A percentile compares a stretch with the other conserved stretches of the same genome.
These are phyloP conservation scores for Jordanella pulchra DNA, from an alignment of 2,797 vertebrate species.

Conservation along the genomic window DNA sequence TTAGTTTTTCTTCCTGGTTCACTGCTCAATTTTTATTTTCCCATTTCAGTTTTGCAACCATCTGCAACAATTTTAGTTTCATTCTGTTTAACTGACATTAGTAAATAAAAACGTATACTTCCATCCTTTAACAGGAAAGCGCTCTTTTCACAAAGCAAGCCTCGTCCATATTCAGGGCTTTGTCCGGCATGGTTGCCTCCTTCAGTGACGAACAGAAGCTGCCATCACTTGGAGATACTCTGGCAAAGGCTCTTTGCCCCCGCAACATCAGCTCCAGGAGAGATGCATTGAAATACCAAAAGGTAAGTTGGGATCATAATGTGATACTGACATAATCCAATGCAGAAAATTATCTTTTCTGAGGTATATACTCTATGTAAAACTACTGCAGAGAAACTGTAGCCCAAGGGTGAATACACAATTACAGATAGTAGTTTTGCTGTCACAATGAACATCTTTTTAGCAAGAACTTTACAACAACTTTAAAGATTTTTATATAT, in stretches of 20 bases:
- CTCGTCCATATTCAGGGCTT: slow-evolving; percentile 77
- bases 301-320: slow-evolving; percentile 68
- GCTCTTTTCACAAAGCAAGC: slow-evolving; percentile 83
- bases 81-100: slow-evolving; percentile 4
- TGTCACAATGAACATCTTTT: background rate
- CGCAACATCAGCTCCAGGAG: slow-evolving; percentile 31
- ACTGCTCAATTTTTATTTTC: background rate
- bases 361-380: background rate
- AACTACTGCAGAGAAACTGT: background rate
- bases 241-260: slow-evolving; percentile 77
- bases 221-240: slow-evolving; percentile 64
- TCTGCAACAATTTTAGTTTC: background rate
- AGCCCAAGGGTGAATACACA: background rate
- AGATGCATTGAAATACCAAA: slow-evolving; percentile 69
- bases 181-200: slow-evolving; percentile 81
- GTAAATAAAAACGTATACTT: slow-evolving; percentile 1
- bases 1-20: background rate
- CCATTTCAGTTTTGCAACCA: background rate
- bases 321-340: background rate
- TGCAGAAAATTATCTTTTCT: background rate
- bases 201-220: slow-evolving; percentile 76
- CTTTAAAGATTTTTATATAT: background rate
- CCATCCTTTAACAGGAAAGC: slow-evolving; percentile 82
- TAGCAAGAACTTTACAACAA: no score
- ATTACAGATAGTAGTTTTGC: background rate